Base-by-base conservation (phyloP, 2,113 vertebrate species). In the Microtus oregoni region DNA sequence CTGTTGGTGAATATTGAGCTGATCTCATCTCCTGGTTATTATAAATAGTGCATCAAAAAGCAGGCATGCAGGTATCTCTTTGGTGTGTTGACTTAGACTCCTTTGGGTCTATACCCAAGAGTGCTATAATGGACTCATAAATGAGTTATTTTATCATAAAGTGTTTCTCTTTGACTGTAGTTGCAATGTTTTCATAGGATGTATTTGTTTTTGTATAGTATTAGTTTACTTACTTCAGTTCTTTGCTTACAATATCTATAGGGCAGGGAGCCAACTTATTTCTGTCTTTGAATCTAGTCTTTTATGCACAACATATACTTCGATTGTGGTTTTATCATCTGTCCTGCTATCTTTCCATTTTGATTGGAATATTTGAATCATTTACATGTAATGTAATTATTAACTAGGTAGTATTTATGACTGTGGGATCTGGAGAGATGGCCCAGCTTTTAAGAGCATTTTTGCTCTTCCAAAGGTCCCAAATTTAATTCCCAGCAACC, bases 351-450 rank as follows among this genome's bases (percentile, higher is more conserved):
- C 38, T 79, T 47, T 75, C 35, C 35, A 68, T 90, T 79, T 92
- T 82, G 4, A 52, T 82, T 41, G n/a, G 4, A 35, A 20, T 86
- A 24, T 90, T 94, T 92, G 35, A 65, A 89, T 24, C n/a, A 86
- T 77, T 76, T 89, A 77, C 22, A 61, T 61, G 50, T 90, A 93
- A 87, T 44, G 8, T 82, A 90, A 90, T 41, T 92, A 68, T 32
- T 83, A 68, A 82, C 8, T 55, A 82, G 67, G 24, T 11, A 81
- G 10, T 12, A 89, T 90, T 75, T 92, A 41, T 55, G 32, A 35
- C 12, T 79, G 14, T 58, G 58, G 19, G 19, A 17, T 58, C 19
- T 58, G 58, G 58, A 58, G 19, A 58, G 58, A 58, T 58, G 58
- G 6, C 19, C 19, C 58, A 58, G 58, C 58, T 58, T 19, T 58